Base-by-base conservation (phyloP, 1,140 invertebrate genomes). In the Drosophila sechellia region DNA sequence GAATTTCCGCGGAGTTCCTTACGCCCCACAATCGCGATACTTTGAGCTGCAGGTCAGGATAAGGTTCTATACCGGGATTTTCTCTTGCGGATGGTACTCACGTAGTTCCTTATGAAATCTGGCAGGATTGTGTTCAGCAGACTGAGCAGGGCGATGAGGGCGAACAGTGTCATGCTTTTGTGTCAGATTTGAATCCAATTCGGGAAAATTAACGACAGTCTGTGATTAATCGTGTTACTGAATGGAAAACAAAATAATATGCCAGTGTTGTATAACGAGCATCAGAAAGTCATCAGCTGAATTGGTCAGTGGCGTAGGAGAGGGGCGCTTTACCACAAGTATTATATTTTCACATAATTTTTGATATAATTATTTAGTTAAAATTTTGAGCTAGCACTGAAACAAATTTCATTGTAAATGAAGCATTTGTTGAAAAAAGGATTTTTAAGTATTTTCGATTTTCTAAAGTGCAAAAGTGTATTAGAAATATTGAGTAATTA, bases 91-190 rank as follows among this genome's bases (percentile, higher is more conserved):
- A 0, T 20, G 25, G 31, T 2, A 81, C 78, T 77, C 60, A 91
- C 90, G 63, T 90, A 75, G 68, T 91, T 87, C 13, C 71, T 68
- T 48, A 90, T 59, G 17, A 91, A 70, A 40, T 91, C 90, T 46
- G 90, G 73, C 54, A 84, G 71, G 74, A 91, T 56, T 20, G 79
- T 86, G 57, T 78, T 75, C 27, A 91, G 60, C 34, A 91, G 74
- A 45, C 90, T 90, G 37, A 91, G 59, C 35, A 84, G 49, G n/a
- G 77, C 73, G 48, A 91, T 90, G 2, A 77, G 22, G 52, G 76
- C 27, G 34, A 91, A 84, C 42, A 90, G 35, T 49, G 78, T 56
- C 83, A 87, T 87, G 42, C 35, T 27, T 56, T 58, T 86, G 17
- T 50, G 60, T 86, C 66, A 66, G 40, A 56, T 74, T 72, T 45